These are phyloP conservation scores for Sminthopsis crassicaudata DNA, from an alignment of 2,113 vertebrate species.

Conservation along the genomic window DNA sequence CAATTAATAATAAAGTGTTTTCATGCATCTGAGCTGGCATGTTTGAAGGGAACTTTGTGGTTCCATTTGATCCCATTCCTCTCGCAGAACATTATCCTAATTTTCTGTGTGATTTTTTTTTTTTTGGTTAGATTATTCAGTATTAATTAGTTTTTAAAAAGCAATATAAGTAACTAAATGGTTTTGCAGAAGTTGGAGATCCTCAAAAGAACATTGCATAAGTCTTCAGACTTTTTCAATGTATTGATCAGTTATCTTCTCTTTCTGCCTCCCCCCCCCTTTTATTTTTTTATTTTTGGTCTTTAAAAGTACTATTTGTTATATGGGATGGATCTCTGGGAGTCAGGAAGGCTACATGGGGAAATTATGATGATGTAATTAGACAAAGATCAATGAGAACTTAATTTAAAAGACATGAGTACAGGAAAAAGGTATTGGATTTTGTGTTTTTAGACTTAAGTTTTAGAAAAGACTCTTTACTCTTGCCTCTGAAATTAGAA, in stretches of 20 bases:
- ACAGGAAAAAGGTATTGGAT: slow-evolving; percentile 7
- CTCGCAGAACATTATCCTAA: not conserved
- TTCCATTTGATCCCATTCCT: not conserved
- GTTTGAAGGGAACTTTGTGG: not conserved
- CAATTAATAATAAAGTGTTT: slow-evolving; percentile 51
- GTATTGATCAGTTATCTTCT: not conserved
- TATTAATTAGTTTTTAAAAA: not conserved
- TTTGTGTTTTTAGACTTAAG: not conserved
- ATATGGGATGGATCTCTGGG: not conserved
- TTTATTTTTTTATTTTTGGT: no score
- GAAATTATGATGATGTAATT: not conserved
- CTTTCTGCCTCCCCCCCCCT: not conserved
- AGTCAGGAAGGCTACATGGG: not conserved
- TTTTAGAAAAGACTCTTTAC: no score
- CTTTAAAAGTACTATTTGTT: not conserved
- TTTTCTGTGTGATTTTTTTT: slow-evolving; percentile 19
- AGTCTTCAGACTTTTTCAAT: not conserved
- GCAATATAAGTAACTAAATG: not conserved
- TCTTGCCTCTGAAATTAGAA: no score
- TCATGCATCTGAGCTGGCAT: slow-evolving; percentile 32
- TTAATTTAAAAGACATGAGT: not conserved
- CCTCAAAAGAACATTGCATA: not conserved
- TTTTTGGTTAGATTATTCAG: slow-evolving; percentile 3
- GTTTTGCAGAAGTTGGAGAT: not conserved
- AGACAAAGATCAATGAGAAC: not conserved